Evolutionary conservation across 1,140 invertebrate genomes (phyloP).

Genomic region (Drosophila micromelanica): DNA sequence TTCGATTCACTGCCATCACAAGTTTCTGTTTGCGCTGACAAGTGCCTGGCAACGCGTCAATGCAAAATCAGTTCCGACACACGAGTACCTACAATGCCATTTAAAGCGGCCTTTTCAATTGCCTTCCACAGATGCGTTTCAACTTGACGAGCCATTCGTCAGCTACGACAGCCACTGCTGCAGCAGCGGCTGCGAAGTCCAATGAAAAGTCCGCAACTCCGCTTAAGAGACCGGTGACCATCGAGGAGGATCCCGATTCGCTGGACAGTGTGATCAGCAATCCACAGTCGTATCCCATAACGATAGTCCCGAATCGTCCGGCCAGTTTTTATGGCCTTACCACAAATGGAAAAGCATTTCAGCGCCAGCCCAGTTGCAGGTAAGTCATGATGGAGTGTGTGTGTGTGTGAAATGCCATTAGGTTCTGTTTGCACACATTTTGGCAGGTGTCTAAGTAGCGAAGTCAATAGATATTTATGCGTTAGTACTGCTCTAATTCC

Average conservation of each 20-base stretch:
- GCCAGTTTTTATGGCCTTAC: slow-evolving; percentile 71
- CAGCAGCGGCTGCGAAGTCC: slow-evolving; percentile 10
- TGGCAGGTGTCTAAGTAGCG: slow-evolving; percentile 50
- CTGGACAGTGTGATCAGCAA: slow-evolving; percentile 83
- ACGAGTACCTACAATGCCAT: slow-evolving; percentile 25
- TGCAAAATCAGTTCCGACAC: slow-evolving; percentile 4
- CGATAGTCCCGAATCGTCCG: slow-evolving; percentile 79
- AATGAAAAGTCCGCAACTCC: slow-evolving; percentile 61
- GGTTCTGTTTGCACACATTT: slow-evolving; percentile 21
- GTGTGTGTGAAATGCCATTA: slow-evolving; percentile 33
- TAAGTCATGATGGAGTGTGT: slow-evolving; percentile 42
- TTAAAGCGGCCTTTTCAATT: slow-evolving; percentile 33
- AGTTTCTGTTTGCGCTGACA: slow-evolving; percentile 56
- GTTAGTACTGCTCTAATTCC: slow-evolving; percentile 64
- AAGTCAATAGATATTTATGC: slow-evolving; percentile 50
- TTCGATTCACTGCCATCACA: slow-evolving; percentile 56
- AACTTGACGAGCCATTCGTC: slow-evolving; percentile 65
- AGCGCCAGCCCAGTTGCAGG: slow-evolving; percentile 76
- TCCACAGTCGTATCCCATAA: slow-evolving; percentile 82
- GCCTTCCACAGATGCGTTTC: slow-evolving; percentile 65
- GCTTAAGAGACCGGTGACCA: slow-evolving; percentile 57
- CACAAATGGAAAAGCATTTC: slow-evolving; percentile 63
- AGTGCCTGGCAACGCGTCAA: slow-evolving; percentile 1
- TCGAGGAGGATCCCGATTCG: slow-evolving; percentile 81
- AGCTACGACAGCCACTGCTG: slow-evolving; percentile 29